These are phyloP conservation scores for Orthosia incerta DNA, from an alignment of 2,888 invertebrate species.

Conservation along the genomic window DNA sequence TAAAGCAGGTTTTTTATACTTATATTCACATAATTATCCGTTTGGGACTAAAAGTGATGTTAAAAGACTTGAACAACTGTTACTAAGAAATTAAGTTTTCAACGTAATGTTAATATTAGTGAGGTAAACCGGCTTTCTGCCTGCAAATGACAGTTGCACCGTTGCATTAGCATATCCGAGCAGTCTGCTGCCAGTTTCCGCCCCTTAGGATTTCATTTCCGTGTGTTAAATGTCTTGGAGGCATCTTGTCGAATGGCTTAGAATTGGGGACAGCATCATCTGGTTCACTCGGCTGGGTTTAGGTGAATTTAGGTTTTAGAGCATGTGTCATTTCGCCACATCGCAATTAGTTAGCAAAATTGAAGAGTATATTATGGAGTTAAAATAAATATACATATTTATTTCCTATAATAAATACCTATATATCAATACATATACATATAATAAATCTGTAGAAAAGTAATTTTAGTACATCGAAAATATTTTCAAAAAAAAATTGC, in stretches of 20 bases:
- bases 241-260: slow-evolving; percentile 45
- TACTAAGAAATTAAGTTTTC: slow-evolving; percentile 13
- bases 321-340: background rate
- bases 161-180: slow-evolving; percentile 48
- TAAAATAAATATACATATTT: too few relatives aligned
- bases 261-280: slow-evolving; percentile 38
- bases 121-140: slow-evolving; percentile 21
- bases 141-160: slow-evolving; percentile 55
- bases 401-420: too few relatives aligned
- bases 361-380: too few relatives aligned
- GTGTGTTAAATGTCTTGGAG: slow-evolving; percentile 53
- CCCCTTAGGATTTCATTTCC: slow-evolving; percentile 55
- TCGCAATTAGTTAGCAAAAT: too few relatives aligned
- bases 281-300: background rate
- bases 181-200: slow-evolving; percentile 46
- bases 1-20: too few relatives aligned
- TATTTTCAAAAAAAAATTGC: too few relatives aligned
- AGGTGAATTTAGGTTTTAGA: slow-evolving; percentile 8
- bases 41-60: background rate
- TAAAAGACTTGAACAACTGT: background rate
- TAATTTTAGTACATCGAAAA: too few relatives aligned
- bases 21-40: background rate
- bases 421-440: too few relatives aligned
- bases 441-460: too few relatives aligned
- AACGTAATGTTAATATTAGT: slow-evolving; percentile 35